Base-by-base conservation (phyloP, 2,113 vertebrate species). In the Gobiocypris rarus region DNA sequence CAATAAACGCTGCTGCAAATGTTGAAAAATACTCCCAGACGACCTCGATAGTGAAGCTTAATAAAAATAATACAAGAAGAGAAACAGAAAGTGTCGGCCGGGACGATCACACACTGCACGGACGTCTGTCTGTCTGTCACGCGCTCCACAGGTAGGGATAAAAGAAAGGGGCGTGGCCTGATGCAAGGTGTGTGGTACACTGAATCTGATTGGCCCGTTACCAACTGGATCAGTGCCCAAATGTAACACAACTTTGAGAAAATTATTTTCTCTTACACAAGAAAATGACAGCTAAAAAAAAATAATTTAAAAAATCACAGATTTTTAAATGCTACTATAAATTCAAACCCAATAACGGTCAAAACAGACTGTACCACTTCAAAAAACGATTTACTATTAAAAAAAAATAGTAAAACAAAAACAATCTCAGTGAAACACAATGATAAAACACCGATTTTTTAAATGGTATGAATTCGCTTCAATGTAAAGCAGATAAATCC, bases 401-500 rank as follows among this genome's bases (percentile, higher is more conserved):
- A n/a, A n/a, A n/a, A n/a, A n/a, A n/a, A n/a, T n/a, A n/a, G n/a
- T n/a, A n/a, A n/a, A n/a, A n/a, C n/a, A n/a, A n/a, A n/a, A n/a
- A n/a, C n/a, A n/a, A 34, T 19, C 28, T 71, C 17, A n/a, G 19
- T 11, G 0, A 19, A 69, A n/a, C 2, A 10, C 3, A 11, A n/a
- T n/a, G n/a, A n/a, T n/a, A n/a, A n/a, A n/a, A n/a, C n/a, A n/a
- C n/a, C n/a, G n/a, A n/a, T n/a, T 48, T 38, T 9, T 65, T 13
- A 34, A 50, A 34, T 7, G 4, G 28, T 26, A 24, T 54, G 1
- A 7, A 19, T 56, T n/a, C n/a, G 22, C 7, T 24, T 17, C 4
- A 24, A 11, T 69, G 61, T 9, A 43, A 38, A 54, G 67, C 69
- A 71, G 67, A 43, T n/a, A n/a, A 71, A 82, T 82, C 81, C 52